Conservation (phyloP, 2,888 invertebrate genomes). For the Hirtodrosophila alboralis region DNA sequence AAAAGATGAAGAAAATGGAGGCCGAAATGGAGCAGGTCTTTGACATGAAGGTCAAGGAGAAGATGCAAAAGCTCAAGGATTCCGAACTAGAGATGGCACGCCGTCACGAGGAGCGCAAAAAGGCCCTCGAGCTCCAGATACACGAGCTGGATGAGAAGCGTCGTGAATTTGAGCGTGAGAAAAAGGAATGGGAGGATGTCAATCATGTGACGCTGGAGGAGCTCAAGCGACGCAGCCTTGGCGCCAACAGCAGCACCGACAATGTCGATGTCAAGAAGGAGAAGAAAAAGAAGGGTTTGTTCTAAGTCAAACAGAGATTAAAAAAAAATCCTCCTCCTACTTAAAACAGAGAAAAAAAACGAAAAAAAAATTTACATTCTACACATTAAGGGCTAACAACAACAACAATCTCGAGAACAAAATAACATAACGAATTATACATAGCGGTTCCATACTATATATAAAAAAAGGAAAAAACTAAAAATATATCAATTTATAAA, state of each 20-base stretch:
- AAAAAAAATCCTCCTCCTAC: conserved; percentile 30
- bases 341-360: conserved; percentile 16
- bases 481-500: conserved; percentile 6
- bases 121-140: conserved; percentile 93
- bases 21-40: conserved; percentile 99
- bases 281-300: conserved; percentile 82
- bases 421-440: conserved; percentile 54
- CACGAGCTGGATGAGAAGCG: conserved; percentile 96
- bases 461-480: too few relatives aligned
- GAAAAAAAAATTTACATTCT: conserved; percentile 19
- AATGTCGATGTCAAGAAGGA: conserved; percentile 82
- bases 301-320: conserved; percentile 70
- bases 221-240: conserved; percentile 92
- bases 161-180: conserved; percentile 93
- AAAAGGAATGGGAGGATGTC: conserved; percentile 94
- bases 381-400: conserved; percentile 55
- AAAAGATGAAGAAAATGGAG: conserved; percentile 99
- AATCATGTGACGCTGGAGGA: conserved; percentile 96
- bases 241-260: conserved; percentile 90
- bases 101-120: conserved; percentile 92
- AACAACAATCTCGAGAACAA: conserved; percentile 69
- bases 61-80: conserved; percentile 97
- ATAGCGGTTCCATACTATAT: conserved; percentile 50
- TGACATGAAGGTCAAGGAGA: conserved; percentile 98
- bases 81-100: conserved; percentile 96